Evolutionary conservation across 2,888 invertebrate genomes (phyloP).

Genomic region (Pyrgus malvae): DNA sequence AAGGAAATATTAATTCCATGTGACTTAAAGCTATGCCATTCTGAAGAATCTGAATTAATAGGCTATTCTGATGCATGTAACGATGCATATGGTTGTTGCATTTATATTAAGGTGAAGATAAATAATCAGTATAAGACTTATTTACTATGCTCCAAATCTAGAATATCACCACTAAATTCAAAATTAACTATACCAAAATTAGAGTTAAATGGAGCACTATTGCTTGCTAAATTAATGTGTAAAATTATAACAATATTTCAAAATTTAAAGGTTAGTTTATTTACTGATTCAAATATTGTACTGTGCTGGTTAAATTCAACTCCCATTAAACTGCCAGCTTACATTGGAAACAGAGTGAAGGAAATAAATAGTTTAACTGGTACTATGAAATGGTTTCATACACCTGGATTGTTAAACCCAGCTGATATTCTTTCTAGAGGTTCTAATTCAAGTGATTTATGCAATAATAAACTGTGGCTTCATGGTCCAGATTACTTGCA

Average conservation of each 20-base stretch:
- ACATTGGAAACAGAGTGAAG: constrained; percentile 1
- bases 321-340: neutral
- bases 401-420: too few relatives aligned
- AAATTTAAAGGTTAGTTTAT: neutral
- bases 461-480: too few relatives aligned
- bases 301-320: neutral
- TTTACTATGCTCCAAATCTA: constrained; percentile 3
- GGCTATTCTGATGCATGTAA: neutral
- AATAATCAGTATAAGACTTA: too few relatives aligned
- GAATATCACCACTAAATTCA: constrained; percentile 2
- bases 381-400: too few relatives aligned
- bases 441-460: too few relatives aligned
- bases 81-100: constrained; percentile 1
- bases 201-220: neutral
- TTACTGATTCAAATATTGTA: neutral
- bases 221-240: neutral
- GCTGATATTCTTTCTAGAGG: too few relatives aligned
- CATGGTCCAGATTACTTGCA: too few relatives aligned
- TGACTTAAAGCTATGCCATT: too few relatives aligned
- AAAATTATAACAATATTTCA: too few relatives aligned
- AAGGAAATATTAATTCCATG: too few relatives aligned
- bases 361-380: too few relatives aligned
- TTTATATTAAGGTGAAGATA: neutral
- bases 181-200: neutral
- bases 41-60: constrained; percentile 8